Base-by-base conservation (phyloP, 2,888 invertebrate species). In the Stenurella melanura region DNA sequence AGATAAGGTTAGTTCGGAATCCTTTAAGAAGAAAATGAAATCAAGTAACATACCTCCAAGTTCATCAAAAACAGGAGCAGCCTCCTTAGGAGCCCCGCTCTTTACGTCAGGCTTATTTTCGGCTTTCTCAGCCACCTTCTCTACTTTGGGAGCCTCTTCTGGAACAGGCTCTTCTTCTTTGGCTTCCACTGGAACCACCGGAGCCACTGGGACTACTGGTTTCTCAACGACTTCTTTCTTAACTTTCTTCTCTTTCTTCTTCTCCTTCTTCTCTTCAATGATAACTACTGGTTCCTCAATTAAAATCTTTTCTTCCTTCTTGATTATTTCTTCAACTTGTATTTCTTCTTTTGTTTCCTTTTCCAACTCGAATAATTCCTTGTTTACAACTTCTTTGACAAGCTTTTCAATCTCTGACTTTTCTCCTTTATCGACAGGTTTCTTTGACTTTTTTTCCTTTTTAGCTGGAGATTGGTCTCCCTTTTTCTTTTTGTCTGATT, bases 401-500 rank as follows among this genome's bases (percentile, higher is more conserved):
- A 89, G 84, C 82, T 91, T 91, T 73, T 91, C 90, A 77, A 90
- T 90, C 83, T 90, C 89, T 11, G 86, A 81, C 75, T 90, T 90
- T 18, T 90, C 89, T 42, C 84, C 83, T 69, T 90, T 89, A 73
- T 89, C 81, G n/a, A 70, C 81, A 75, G 85, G 85, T 78, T 89
- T 89, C 58, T 85, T 87, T 50, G 78, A 78, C 81, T 86, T 86
- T 75, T 89, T 89, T 18, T 88, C 88, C 79, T 90, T 90, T 78
- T 90, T 90, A 0, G 85, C 87, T 56, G 88, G 88, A 34, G 88
- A 85, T 18, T 83, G 83, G 63, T 89, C 89, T 70, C 93, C 92
- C 76, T 92, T 92, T 89, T 94, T 94, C 87, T 95, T 95, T 88
- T 95, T 95, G 78, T 95, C 95, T 85, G 93, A 92, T 88, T 94